Evolutionary conservation across 2,888 invertebrate species (phyloP).

Genomic region (Agrochola lychnidis): DNA sequence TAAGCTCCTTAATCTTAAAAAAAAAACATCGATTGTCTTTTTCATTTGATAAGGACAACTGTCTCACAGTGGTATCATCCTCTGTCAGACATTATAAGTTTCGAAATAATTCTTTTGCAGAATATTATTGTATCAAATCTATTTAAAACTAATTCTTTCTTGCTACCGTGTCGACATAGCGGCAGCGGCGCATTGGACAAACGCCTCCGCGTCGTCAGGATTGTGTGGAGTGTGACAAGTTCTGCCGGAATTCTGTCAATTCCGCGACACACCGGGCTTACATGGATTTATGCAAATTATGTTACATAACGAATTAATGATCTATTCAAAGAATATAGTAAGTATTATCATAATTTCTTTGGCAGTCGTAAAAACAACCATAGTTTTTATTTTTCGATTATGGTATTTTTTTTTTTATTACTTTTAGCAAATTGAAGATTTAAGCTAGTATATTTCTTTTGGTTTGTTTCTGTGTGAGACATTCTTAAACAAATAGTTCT

Average conservation of each 20-base stretch:
- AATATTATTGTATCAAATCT: neutral
- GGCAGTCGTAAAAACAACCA: neutral
- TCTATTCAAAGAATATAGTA: neutral
- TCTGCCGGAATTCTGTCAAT: constrained; percentile 67
- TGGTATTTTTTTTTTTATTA: no score
- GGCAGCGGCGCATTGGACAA: constrained; percentile 45
- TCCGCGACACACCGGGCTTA: constrained; percentile 63
- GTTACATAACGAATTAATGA: constrained; percentile 1
- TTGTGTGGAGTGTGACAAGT: constrained; percentile 73
- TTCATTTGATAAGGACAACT: no score
- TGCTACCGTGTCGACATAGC: constrained; percentile 31
- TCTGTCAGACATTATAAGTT: no score
- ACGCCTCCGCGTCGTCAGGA: constrained; percentile 21
- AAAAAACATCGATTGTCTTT: no score
- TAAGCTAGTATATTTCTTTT: no score
- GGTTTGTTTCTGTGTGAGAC: no score
- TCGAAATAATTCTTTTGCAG: neutral
- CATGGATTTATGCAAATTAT: constrained; percentile 48
- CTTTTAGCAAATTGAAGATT: no score
- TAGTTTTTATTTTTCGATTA: no score
- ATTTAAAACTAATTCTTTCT: neutral
- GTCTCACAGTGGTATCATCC: no score
- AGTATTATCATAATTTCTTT: no score
- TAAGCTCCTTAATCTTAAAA: no score
- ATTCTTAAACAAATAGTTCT: no score